These are phyloP conservation scores for Cyphomyrmex costatus DNA, from an alignment of 1,140 invertebrate genomes.

Conservation along the genomic window DNA sequence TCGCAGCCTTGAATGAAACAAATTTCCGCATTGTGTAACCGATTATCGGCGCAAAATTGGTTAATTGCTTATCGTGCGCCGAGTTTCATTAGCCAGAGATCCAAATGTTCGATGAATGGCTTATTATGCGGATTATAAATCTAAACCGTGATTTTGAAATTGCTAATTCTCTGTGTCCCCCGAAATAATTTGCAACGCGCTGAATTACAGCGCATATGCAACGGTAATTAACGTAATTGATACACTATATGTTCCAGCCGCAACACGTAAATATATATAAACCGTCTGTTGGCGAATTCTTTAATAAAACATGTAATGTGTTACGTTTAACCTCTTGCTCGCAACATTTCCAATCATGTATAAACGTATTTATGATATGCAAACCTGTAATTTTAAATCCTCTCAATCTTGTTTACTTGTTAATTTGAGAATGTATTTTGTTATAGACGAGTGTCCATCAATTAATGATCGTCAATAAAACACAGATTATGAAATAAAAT, in stretches of 20 bases:
- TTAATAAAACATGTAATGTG: conserved; percentile 17
- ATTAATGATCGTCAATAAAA: conserved; percentile 5
- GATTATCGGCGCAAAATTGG: conserved; percentile 8
- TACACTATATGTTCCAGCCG: neutral
- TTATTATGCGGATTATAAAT: conserved; percentile 1
- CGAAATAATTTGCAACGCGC: conserved; percentile 20
- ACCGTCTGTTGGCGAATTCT: neutral
- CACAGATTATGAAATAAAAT: neutral
- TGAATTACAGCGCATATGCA: neutral
- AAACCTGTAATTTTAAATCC: conserved; percentile 6
- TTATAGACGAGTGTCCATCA: neutral
- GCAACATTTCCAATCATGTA: neutral
- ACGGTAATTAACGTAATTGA: conserved; percentile 38
- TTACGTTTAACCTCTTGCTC: conserved; percentile 34
- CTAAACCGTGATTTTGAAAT: conserved; percentile 9
- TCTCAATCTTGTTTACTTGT: conserved; percentile 1
- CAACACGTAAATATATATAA: conserved; percentile 33
- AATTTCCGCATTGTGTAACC: conserved; percentile 32
- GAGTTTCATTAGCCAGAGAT: neutral
- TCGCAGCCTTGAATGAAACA: neutral
- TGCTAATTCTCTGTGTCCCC: conserved; percentile 7
- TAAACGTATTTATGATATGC: neutral
- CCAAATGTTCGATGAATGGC: conserved; percentile 20
- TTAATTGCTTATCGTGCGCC: conserved; percentile 36
- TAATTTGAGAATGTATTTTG: neutral